These are phyloP conservation scores for Choreutis nemorana DNA, from an alignment of 2,888 invertebrate species.

Conservation along the genomic window DNA sequence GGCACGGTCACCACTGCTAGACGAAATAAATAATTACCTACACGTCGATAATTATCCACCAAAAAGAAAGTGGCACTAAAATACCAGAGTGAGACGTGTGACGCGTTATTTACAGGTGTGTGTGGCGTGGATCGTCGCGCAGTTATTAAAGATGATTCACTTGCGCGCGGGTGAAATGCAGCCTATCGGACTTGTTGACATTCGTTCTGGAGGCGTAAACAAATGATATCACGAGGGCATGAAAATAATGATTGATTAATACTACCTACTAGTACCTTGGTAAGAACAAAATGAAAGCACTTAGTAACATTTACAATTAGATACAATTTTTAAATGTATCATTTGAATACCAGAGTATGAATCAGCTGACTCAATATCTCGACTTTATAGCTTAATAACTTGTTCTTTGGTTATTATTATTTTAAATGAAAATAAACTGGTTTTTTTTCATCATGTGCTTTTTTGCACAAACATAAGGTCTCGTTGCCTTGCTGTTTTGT, in stretches of 20 bases:
- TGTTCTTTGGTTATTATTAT: no score
- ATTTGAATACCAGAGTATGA: no score
- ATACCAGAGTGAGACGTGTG: conserved; percentile 25
- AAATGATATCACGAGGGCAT: conserved; percentile 51
- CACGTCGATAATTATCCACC: conserved; percentile 21
- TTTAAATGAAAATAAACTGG: no score
- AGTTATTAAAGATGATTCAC: conserved; percentile 65
- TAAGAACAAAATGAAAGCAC: no score
- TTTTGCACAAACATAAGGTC: no score
- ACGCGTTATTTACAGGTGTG: conserved; percentile 19
- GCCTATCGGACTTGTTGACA: conserved; percentile 63
- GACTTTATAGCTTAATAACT: no score
- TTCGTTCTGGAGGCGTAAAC: conserved; percentile 54
- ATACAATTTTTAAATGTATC: no score
- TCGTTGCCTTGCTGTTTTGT: no score
- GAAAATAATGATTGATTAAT: conserved; percentile 59
- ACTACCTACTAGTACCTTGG: conserved; percentile 42
- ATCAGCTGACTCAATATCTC: no score
- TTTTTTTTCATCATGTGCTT: no score
- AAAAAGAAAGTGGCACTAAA: conserved; percentile 25
- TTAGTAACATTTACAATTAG: no score
- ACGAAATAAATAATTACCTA: conserved; percentile 28
- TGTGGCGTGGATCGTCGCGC: conserved; percentile 61
- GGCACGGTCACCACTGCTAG: conserved; percentile 25
- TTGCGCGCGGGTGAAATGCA: conserved; percentile 65